phyloP scores from a whole-genome alignment of 92 coral and sea anemone genomes.

The Parazoanthus swiftii region DNA sequence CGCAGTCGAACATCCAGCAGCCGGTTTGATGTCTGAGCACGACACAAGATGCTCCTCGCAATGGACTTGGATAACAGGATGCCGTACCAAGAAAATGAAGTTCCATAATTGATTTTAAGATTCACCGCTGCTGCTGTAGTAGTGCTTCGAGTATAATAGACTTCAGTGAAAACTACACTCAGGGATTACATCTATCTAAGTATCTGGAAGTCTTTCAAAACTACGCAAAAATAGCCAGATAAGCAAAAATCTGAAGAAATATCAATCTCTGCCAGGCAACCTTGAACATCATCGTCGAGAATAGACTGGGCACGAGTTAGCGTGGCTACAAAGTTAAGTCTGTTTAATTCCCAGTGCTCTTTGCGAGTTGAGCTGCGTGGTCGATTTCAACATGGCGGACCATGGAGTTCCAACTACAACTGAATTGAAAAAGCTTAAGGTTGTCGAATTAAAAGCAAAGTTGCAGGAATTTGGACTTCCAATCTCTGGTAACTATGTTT shows the following conservation, averaged over 20 bases:
- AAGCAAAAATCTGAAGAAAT: too few species aligned
- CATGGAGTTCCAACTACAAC: constrained; percentile 66
- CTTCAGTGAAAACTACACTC: not conserved
- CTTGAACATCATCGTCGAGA: too few species aligned
- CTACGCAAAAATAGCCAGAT: not conserved
- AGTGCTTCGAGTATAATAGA: too few species aligned
- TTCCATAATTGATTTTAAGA: constrained; percentile 44
- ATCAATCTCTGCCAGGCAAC: too few species aligned
- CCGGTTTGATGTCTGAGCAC: constrained; percentile 74
- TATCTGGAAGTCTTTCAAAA: not conserved
- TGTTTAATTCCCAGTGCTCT: too few species aligned
- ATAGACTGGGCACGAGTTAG: too few species aligned
- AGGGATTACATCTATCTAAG: not conserved
- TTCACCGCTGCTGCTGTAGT: not conserved
- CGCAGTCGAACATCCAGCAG: constrained; percentile 99
- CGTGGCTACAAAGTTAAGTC: too few species aligned
- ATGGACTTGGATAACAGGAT: constrained; percentile 82
- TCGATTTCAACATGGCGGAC: too few species aligned
- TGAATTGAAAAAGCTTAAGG: constrained; percentile 84
- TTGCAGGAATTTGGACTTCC: constrained; percentile 83
- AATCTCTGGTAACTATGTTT: constrained; percentile 67
- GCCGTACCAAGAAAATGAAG: constrained; percentile 93
- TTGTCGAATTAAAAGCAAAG: constrained; percentile 82
- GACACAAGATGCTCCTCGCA: constrained; percentile 87
- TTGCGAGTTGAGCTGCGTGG: too few species aligned